Conservation (phyloP, 1,140 invertebrate genomes). For the Idris sp. region DNA sequence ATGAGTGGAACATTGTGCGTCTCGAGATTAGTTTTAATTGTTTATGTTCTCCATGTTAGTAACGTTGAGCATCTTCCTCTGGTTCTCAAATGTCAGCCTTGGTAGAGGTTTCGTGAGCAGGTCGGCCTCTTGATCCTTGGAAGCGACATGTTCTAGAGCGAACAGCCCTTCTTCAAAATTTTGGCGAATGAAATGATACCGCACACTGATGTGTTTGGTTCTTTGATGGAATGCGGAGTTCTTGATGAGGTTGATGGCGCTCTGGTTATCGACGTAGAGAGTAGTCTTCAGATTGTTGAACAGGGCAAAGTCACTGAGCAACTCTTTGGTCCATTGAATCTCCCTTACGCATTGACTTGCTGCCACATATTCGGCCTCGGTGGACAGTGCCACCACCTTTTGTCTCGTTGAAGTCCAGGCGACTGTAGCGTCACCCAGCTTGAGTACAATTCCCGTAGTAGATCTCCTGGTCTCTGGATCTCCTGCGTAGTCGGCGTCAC, state of each 20-base stretch:
- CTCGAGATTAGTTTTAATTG: too few species aligned
- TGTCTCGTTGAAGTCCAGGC: conserved; percentile 10
- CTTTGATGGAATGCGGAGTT: not conserved
- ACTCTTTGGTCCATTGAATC: not conserved
- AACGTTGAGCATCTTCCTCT: too few species aligned
- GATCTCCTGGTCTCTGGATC: conserved; percentile 8
- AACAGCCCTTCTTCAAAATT: too few species aligned
- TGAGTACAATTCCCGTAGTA: conserved; percentile 8
- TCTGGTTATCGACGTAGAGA: conserved; percentile 1
- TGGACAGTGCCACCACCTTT: conserved; percentile 3
- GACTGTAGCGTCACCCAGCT: conserved; percentile 5
- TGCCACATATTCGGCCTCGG: conserved; percentile 16
- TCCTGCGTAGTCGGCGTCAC: conserved; percentile 12
- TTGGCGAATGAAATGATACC: conserved; percentile 8
- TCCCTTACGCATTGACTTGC: not conserved
- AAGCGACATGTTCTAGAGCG: too few species aligned
- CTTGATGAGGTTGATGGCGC: not conserved
- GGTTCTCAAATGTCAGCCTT: too few species aligned
- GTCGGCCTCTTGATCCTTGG: too few species aligned
- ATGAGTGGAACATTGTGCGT: too few species aligned
- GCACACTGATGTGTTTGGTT: not conserved
- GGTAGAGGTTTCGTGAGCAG: too few species aligned
- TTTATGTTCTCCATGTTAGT: too few species aligned
- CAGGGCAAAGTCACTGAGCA: too few species aligned
- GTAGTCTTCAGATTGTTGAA: not conserved